These are phyloP conservation scores for Arnoldichthys spilopterus DNA, from an alignment of 2,797 vertebrate genomes.

Conservation along the genomic window DNA sequence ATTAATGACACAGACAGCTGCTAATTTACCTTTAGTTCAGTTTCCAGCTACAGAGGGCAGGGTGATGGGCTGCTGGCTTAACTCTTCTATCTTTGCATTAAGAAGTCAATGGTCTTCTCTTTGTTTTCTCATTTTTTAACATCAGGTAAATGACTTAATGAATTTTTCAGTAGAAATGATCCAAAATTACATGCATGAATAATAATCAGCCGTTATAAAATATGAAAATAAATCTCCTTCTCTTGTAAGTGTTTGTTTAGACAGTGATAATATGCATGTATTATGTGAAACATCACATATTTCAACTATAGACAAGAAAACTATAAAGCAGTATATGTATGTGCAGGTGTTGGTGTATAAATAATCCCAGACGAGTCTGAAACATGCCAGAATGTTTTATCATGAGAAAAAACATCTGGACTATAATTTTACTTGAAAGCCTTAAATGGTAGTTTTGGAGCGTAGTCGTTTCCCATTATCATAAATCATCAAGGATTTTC, in stretches of 20 bases:
- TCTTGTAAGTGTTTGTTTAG: not conserved
- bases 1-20: too few species aligned
- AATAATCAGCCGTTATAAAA: too few species aligned
- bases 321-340: not conserved
- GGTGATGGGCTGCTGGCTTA: too few species aligned
- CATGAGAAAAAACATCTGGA: slow-evolving; percentile 13
- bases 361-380: not conserved
- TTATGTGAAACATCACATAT: not conserved
- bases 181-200: too few species aligned
- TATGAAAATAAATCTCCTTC: not conserved
- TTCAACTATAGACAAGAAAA: slow-evolving; percentile 1
- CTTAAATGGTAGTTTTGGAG: not conserved
- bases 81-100: too few species aligned
- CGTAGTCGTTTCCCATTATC: not conserved
- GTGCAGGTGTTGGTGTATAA: slow-evolving; percentile 22
- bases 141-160: too few species aligned
- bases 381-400: slow-evolving; percentile 16
- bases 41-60: too few species aligned
- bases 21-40: too few species aligned
- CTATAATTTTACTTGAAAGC: not conserved
- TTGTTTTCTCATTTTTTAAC: too few species aligned
- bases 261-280: not conserved
- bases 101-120: too few species aligned
- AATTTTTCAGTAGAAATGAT: too few species aligned
- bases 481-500: not conserved